phyloP scores from a whole-genome alignment of 1,140 invertebrate genomes.

The Zophobas morio region DNA sequence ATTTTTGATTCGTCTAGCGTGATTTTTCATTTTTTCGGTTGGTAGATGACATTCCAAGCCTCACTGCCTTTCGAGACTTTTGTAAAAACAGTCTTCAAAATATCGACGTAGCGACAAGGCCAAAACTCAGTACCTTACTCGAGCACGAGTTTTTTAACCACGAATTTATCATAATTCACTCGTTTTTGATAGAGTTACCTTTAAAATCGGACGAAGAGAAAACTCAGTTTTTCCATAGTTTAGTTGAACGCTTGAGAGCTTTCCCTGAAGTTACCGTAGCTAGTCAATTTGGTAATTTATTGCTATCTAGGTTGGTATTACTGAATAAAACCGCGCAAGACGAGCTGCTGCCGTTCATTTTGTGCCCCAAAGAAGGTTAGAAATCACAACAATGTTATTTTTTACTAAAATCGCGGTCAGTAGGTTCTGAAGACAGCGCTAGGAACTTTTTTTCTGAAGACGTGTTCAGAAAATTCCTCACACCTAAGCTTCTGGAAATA shows the following conservation, averaged over 20 bases:
- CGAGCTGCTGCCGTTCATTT: constrained; percentile 81
- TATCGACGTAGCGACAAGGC: constrained; percentile 72
- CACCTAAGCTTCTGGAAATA: constrained; percentile 82
- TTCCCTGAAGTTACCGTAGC: constrained; percentile 86
- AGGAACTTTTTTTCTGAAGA: constrained; percentile 69
- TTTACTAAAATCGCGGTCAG: neutral
- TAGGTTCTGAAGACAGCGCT: constrained; percentile 1
- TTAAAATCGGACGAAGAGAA: constrained; percentile 83
- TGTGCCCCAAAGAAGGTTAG: constrained; percentile 77
- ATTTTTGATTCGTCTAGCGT: neutral
- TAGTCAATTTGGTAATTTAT: constrained; percentile 79
- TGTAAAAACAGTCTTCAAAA: constrained; percentile 78
- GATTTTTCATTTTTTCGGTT: constrained; percentile 55
- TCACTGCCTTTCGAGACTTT: constrained; percentile 77
- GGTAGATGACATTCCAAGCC: constrained; percentile 78
- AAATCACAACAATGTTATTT: neutral
- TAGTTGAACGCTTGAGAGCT: constrained; percentile 75
- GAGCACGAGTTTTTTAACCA: constrained; percentile 85
- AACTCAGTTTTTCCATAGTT: constrained; percentile 80
- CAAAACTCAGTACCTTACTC: constrained; percentile 75
- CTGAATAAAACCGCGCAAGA: constrained; percentile 83
- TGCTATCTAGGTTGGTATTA: constrained; percentile 87
- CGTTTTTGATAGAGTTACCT: constrained; percentile 85
- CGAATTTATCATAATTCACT: constrained; percentile 86
- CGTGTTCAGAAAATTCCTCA: constrained; percentile 78